Evolutionary conservation across 2,113 vertebrate species (phyloP), one percentile per base, ranked within the genome.

Genomic region (Gymnorhina tibicen): DNA sequence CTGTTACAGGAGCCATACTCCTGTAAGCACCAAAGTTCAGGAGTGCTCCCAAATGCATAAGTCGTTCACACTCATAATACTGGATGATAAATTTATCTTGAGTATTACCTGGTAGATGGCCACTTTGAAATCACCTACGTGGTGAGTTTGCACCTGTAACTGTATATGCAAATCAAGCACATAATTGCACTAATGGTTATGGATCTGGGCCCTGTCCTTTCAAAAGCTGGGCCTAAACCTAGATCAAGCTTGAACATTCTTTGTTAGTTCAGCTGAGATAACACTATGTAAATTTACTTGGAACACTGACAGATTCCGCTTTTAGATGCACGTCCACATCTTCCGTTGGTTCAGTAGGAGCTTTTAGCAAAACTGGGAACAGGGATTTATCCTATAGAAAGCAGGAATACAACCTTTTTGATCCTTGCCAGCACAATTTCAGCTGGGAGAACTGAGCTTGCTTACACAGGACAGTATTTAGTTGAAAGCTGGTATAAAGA

Each of bases 211-310:
- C 42, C 75, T 68, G 44, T 84, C 76, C 41, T 95, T 87, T 90
- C 77, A 90, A 83, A 95, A 83, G 67, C 28, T 86, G 72, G 59
- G 72, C 72, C 72, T 93, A 84, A 96, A 88, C 1, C 27, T 70
- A 90, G 84, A 47, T 76, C 55, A 84, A 90, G 90, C 93, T 90
- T 84, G 90, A 85, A 90, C 64, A 59, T 5, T 77, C 85, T 95
- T 95, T 97, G 95, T 96, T 96, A 97, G 93, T 92, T 86, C 95
- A 97, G 95, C 95, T 96, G 95, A 96, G 87, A 96, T 85, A 96
- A 96, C 91, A 96, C 85, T 95, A 96, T 93, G 93, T 60, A 92
- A 94, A 96, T 96, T 66, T 27, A 74, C 59, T 97, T 94, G 95
- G 94, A 93, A 85, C 79, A 30, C n/a, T 27, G 95, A 93, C 95